Evolutionary conservation across 2,888 invertebrate species (phyloP).

Genomic region (Apoda limacodes): DNA sequence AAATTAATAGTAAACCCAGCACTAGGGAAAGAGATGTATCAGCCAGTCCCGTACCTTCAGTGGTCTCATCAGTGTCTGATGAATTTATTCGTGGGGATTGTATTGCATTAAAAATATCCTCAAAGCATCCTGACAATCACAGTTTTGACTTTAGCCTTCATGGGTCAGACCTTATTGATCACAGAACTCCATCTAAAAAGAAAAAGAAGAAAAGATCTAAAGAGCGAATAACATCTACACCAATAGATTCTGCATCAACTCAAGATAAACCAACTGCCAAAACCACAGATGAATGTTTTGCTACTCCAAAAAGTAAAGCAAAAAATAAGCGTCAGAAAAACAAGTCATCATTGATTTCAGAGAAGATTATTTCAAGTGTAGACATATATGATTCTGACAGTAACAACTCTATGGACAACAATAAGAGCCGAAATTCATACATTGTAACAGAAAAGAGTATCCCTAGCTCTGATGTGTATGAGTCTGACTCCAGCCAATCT

Average conservation of each 20-base stretch:
- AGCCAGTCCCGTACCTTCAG: constrained; percentile 58
- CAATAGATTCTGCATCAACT: constrained; percentile 22
- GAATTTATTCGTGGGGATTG: constrained; percentile 62
- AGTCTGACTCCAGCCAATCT: constrained; percentile 63
- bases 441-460: constrained; percentile 48
- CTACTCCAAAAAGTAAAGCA: constrained; percentile 59
- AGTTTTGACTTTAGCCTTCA: constrained; percentile 63
- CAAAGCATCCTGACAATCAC: constrained; percentile 39
- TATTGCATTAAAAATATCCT: constrained; percentile 60
- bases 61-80: constrained; percentile 60
- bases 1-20: constrained; percentile 23
- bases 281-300: constrained; percentile 43
- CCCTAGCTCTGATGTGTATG: constrained; percentile 63
- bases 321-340: constrained; percentile 52
- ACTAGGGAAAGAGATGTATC: constrained; percentile 35
- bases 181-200: constrained; percentile 44
- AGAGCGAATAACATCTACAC: constrained; percentile 39
- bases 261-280: constrained; percentile 21
- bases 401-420: constrained; percentile 42
- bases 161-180: constrained; percentile 50
- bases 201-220: constrained; percentile 54
- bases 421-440: constrained; percentile 34
- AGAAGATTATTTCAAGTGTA: constrained; percentile 44
- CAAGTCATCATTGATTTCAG: constrained; percentile 44
- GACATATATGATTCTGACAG: constrained; percentile 73